Percentiles rank a stretch among this genome's conserved stretches.
Conservation (phyloP, 2,888 invertebrate species). For the Nycteola revayana region DNA sequence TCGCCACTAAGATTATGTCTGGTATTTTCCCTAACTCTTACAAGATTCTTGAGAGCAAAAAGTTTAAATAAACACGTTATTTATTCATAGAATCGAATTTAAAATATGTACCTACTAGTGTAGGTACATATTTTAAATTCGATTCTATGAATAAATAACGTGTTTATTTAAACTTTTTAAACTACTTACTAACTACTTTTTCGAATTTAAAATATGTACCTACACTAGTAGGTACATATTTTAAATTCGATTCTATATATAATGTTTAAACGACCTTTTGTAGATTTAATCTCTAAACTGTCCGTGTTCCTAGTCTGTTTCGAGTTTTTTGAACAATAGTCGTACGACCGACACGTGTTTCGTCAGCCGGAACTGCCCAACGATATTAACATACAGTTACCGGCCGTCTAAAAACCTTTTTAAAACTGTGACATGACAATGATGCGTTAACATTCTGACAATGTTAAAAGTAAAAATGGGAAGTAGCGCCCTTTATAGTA, state of each 20-base stretch:
- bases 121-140: slow-evolving; percentile 32
- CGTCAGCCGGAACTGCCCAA: slow-evolving; percentile 64
- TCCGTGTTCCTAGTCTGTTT: slow-evolving; percentile 51
- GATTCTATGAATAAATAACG: slow-evolving; percentile 32
- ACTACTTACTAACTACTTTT: slow-evolving; percentile 30
- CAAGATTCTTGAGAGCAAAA: no score
- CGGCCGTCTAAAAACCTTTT: slow-evolving; percentile 56
- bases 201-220: slow-evolving; percentile 31
- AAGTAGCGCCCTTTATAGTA: slow-evolving; percentile 49
- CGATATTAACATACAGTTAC: slow-evolving; percentile 70
- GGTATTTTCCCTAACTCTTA: no score
- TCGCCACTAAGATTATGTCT: no score
- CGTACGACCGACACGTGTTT: slow-evolving; percentile 67
- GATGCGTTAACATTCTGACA: slow-evolving; percentile 72
- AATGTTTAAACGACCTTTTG: slow-evolving; percentile 34
- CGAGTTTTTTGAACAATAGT: slow-evolving; percentile 62
- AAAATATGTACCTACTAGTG: slow-evolving; percentile 29
- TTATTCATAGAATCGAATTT: slow-evolving; percentile 32
- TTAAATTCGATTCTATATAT: slow-evolving; percentile 31
- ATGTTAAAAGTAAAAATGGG: slow-evolving; percentile 64
- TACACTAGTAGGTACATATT: slow-evolving; percentile 27
- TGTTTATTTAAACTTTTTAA: slow-evolving; percentile 16
- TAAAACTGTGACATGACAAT: slow-evolving; percentile 72
- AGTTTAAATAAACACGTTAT: slow-evolving; percentile 22
- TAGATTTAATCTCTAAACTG: slow-evolving; percentile 51